Evolutionary conservation across 2,888 invertebrate species (phyloP).

Genomic region (Leucoptera coffeella): DNA sequence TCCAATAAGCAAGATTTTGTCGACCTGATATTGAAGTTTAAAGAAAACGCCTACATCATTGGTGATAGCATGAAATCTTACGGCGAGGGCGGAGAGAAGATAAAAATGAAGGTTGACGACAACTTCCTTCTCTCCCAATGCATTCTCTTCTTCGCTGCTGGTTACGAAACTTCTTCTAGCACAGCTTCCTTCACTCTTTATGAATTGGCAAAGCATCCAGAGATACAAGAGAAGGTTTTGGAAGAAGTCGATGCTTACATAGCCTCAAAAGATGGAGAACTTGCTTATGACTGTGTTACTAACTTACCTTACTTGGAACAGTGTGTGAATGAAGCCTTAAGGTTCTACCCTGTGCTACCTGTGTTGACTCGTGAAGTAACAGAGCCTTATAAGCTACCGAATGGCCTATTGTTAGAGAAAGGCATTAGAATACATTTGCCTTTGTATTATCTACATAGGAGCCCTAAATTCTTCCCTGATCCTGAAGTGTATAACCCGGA

Average conservation of each 20-base stretch:
- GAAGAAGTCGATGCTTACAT: conserved; percentile 17
- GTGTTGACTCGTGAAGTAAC: conserved; percentile 19
- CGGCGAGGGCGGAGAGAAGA: conserved; percentile 3
- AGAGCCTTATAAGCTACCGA: conserved; percentile 19
- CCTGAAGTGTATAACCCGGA: conserved; percentile 23
- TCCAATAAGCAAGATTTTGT: conserved; percentile 19
- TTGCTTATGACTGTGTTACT: conserved; percentile 16
- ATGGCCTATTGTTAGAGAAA: conserved; percentile 17
- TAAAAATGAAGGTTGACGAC: conserved; percentile 13
- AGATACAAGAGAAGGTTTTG: conserved; percentile 12
- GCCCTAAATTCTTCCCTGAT: conserved; percentile 20
- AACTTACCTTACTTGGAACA: conserved; percentile 17
- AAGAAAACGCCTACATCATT: conserved; percentile 12
- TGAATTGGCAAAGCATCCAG: conserved; percentile 17
- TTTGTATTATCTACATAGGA: conserved; percentile 17
- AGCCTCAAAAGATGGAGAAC: no score
- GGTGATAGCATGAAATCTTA: conserved; percentile 17
- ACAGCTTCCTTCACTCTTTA: conserved; percentile 14
- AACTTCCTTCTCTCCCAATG: conserved; percentile 33
- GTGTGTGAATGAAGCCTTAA: conserved; percentile 18
- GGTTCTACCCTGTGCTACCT: conserved; percentile 23
- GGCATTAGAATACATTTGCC: conserved; percentile 25
- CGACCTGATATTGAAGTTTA: conserved; percentile 17
- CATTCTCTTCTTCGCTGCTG: conserved; percentile 34
- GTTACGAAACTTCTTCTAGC: conserved; percentile 20